Conservation (phyloP, 2,113 vertebrate genomes). For the Hippocampus mohnikei region DNA sequence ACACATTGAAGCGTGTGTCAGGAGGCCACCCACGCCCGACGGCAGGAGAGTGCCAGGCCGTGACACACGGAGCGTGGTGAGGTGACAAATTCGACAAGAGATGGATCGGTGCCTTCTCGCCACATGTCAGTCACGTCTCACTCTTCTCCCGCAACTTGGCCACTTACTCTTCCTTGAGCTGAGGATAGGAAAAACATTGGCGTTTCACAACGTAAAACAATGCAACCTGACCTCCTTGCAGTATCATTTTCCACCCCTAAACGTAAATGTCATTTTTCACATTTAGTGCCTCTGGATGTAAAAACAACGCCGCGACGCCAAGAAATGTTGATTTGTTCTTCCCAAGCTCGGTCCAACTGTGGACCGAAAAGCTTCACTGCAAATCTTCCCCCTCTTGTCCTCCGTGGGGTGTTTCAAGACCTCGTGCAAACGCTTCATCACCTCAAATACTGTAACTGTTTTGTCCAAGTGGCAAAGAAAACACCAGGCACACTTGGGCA, state of each 20-base stretch:
- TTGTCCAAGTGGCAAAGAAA: slow-evolving; percentile 55
- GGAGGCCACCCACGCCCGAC: slow-evolving; percentile 68
- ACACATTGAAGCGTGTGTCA: slow-evolving; percentile 60
- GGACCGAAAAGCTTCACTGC: slow-evolving; percentile 24
- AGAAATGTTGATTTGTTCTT: slow-evolving; percentile 37
- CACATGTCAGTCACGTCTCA: slow-evolving; percentile 49
- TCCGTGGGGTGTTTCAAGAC: slow-evolving; percentile 21
- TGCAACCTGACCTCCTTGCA: slow-evolving; percentile 17
- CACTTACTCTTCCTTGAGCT: slow-evolving; percentile 10
- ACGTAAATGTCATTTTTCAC: slow-evolving; percentile 29
- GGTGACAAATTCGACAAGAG: slow-evolving; percentile 65
- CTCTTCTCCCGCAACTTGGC: slow-evolving; percentile 6
- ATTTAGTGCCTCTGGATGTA: slow-evolving; percentile 45
- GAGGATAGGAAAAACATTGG: slow-evolving; percentile 38
- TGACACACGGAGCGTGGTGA: slow-evolving; percentile 69
- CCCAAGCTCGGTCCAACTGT: slow-evolving; percentile 17
- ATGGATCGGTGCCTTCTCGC: slow-evolving; percentile 55
- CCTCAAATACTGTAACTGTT: slow-evolving; percentile 37
- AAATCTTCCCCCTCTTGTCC: slow-evolving; percentile 36
- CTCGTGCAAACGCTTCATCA: slow-evolving; percentile 51
- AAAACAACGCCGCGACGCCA: slow-evolving; percentile 38
- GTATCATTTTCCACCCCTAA: slow-evolving; percentile 27
- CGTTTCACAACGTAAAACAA: slow-evolving; percentile 17
- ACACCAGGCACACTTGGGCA: slow-evolving; percentile 62
- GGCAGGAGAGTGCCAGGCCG: slow-evolving; percentile 51